These are phyloP conservation scores for Hemichromis elongatus DNA, from an alignment of 2,113 vertebrate genomes.

Conservation along the genomic window DNA sequence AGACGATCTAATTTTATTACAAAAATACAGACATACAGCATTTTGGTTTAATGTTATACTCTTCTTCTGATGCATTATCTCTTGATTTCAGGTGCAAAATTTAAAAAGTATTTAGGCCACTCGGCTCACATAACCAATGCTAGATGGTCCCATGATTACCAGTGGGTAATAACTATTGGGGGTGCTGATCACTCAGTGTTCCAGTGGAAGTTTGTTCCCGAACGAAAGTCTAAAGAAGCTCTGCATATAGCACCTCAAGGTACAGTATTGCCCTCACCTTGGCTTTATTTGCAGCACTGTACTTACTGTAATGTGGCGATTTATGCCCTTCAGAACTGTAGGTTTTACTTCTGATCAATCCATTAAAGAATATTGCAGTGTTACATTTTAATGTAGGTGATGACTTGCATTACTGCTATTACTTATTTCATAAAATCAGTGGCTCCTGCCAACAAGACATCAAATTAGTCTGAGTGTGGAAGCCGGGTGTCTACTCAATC, in stretches of 20 bases:
- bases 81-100: conserved; percentile 87
- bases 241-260: conserved; percentile 94
- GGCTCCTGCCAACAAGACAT: conserved; percentile 12
- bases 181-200: conserved; percentile 98
- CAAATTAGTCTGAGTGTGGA: conserved; percentile 13
- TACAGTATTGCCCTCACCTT: conserved; percentile 21
- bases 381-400: background rate
- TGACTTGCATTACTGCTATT: background rate
- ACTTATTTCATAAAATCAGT: background rate
- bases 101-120: conserved; percentile 96
- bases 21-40: background rate
- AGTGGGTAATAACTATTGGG: conserved; percentile 97
- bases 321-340: background rate
- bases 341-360: background rate
- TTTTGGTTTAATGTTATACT: background rate
- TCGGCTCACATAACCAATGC: conserved; percentile 95
- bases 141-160: conserved; percentile 97
- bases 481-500: background rate
- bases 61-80: background rate
- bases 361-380: background rate
- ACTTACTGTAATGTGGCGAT: background rate
- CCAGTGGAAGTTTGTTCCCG: conserved; percentile 97
- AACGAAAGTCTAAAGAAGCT: conserved; percentile 91
- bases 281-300: background rate
- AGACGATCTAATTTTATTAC: background rate